Conservation (phyloP, 2,797 vertebrate species). For the Champsocephalus esox region DNA sequence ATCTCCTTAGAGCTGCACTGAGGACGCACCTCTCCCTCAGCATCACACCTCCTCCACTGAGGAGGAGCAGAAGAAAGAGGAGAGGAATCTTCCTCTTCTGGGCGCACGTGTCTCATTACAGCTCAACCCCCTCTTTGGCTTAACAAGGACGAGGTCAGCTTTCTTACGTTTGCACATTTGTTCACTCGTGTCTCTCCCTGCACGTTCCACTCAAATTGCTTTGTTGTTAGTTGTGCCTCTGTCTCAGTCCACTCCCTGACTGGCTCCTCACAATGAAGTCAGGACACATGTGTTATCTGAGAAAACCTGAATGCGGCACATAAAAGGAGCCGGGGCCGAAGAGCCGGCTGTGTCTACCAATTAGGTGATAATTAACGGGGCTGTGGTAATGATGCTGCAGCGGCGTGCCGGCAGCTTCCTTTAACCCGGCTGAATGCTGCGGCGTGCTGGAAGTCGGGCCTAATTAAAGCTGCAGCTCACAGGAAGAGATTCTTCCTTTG, state of each 20-base stretch:
- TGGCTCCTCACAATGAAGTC: conserved; percentile 82
- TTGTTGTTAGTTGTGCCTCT: conserved; percentile 85
- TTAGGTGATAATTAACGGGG: conserved; percentile 93
- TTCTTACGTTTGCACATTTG: conserved; percentile 71
- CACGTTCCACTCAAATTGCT: conserved; percentile 81
- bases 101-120: conserved; percentile 93
- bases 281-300: conserved; percentile 67
- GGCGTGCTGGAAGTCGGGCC: conserved; percentile 68
- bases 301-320: conserved; percentile 79
- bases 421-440: conserved; percentile 87
- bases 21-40: conserved; percentile 57
- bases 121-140: conserved; percentile 71
- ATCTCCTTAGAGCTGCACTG: conserved; percentile 90
- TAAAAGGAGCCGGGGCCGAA: conserved; percentile 68
- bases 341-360: conserved; percentile 83
- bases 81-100: conserved; percentile 81
- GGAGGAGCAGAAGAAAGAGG: conserved; percentile 62
- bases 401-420: conserved; percentile 84
- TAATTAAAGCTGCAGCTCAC: conserved; percentile 87
- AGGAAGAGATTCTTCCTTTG: conserved; percentile 90
- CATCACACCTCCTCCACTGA: conserved; percentile 58
- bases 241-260: conserved; percentile 85
- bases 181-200: conserved; percentile 54
- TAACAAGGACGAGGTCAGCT: conserved; percentile 76
- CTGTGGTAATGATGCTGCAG: conserved; percentile 87